Conservation (phyloP, 1,140 invertebrate species). For the Oryzaephilus surinamensis region DNA sequence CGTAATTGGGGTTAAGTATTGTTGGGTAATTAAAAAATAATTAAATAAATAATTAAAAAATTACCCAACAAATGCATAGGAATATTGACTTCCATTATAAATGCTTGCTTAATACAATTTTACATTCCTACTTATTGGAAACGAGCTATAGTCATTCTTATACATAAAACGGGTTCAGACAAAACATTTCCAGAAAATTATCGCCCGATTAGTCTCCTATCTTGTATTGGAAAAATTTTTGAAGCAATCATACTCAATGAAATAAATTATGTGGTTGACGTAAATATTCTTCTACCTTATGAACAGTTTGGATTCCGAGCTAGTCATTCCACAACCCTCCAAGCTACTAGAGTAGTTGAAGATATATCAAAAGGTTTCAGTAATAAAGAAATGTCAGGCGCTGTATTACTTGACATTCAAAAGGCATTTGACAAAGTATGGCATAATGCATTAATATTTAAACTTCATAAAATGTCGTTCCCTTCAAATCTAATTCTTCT, state of each 20-base stretch:
- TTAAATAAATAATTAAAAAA: slow-evolving; percentile 1
- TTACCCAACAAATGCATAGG: neutral
- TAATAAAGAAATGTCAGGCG: neutral
- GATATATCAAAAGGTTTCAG: slow-evolving; percentile 1
- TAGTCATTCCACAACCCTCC: neutral
- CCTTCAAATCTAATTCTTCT: slow-evolving; percentile 16
- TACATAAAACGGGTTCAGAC: slow-evolving; percentile 1
- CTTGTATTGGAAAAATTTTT: neutral
- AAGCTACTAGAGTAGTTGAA: slow-evolving; percentile 3
- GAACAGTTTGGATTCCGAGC: slow-evolving; percentile 8
- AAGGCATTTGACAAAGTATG: slow-evolving; percentile 30
- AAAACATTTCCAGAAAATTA: slow-evolving; percentile 6
- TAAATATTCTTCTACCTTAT: slow-evolving; percentile 1
- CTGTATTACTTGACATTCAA: neutral
- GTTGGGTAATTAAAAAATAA: neutral
- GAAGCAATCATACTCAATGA: slow-evolving; percentile 1
- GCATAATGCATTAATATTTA: slow-evolving; percentile 26
- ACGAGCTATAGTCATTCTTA: neutral
- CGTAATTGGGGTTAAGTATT: slow-evolving; percentile 5
- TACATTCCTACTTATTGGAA: slow-evolving; percentile 3
- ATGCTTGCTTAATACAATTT: neutral
- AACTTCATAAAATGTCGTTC: slow-evolving; percentile 16
- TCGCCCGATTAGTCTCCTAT: slow-evolving; percentile 3
- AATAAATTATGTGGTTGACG: slow-evolving; percentile 1
- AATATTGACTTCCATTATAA: slow-evolving; percentile 1